Base-by-base conservation (phyloP, 1,140 invertebrate species). In the Ooceraea biroi region DNA sequence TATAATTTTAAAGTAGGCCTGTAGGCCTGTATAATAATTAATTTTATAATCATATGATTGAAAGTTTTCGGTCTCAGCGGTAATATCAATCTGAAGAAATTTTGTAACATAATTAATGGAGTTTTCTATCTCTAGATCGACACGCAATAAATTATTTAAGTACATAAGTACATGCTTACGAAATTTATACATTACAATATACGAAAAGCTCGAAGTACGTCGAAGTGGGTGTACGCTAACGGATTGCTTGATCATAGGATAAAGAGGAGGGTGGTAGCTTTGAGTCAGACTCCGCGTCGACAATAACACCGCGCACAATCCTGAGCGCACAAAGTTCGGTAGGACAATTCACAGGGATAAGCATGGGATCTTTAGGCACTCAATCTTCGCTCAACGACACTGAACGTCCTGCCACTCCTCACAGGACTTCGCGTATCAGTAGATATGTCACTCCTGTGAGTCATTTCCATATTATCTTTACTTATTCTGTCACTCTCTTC, bases 241-340 rank as follows among this genome's bases (percentile, higher is more conserved):
- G 19, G 30, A 85, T 65, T 83, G 44, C 72, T 88, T 90, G 83
- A 86, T 87, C 88, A 69, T 91, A 96, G 95, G 96, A 96, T 89
- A 96, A 96, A 90, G 96, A 96, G 90, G 96, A 96, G 87, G 95
- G 95, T 83, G 94, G 95, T 89, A 96, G 96, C 93, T 95, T 96
- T 91, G 96, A 97, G 93, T 97, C 96, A 63, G 96, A 97, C 93
- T 97, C 96, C 4, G 96, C 96, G 92, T 96, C 96, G 55, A 96
- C 96, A n/a, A 96, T 96, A 63, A 91, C 92, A 27, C 96, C 96
- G 55, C 96, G 96, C 91, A 97, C 96, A 30, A 95, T 97, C 74
- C 95, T 96, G 85, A 96, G 96, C 91, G 94, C 95, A 82, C 95
- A 95, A 93, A 94, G 93, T 82, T 91, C 93, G 17, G 92, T 95